Conservation (phyloP, 2,113 vertebrate genomes). For the Thunnus thynnus region DNA sequence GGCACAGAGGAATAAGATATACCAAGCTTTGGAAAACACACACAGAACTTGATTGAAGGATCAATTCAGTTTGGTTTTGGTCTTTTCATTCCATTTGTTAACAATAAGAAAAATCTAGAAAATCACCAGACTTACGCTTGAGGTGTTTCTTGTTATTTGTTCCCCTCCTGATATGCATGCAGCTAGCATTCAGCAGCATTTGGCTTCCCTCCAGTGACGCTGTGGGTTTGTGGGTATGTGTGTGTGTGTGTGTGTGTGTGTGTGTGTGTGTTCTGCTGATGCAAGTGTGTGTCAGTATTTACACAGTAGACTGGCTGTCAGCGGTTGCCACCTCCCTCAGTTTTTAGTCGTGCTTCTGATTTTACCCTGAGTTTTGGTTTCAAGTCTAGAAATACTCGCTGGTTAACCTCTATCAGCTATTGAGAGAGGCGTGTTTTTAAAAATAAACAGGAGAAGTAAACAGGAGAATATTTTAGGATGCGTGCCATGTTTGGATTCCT, state of each 20-base stretch:
- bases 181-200: conserved; percentile 24
- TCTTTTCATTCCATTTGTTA: background rate
- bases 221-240: conserved; percentile 43
- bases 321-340: conserved; percentile 27
- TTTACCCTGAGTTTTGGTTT: conserved; percentile 45
- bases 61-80: background rate
- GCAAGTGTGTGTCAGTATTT: conserved; percentile 53
- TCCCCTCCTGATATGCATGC: conserved; percentile 23
- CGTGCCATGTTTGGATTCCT: background rate
- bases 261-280: conserved; percentile 39
- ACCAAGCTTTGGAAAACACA: background rate
- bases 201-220: conserved; percentile 47
- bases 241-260: conserved; percentile 27
- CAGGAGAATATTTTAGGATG: conserved; percentile 4
- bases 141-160: conserved; percentile 10
- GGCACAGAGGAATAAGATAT: no score
- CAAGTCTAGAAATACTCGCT: conserved; percentile 21
- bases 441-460: conserved; percentile 15
- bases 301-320: conserved; percentile 82
- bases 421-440: background rate
- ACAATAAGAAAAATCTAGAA: conserved; percentile 1
- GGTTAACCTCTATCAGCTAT: conserved; percentile 12
- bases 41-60: background rate
- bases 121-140: conserved; percentile 6
- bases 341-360: conserved; percentile 66